Conservation (phyloP, 1,140 invertebrate species). For the Phymastichus coffea region DNA sequence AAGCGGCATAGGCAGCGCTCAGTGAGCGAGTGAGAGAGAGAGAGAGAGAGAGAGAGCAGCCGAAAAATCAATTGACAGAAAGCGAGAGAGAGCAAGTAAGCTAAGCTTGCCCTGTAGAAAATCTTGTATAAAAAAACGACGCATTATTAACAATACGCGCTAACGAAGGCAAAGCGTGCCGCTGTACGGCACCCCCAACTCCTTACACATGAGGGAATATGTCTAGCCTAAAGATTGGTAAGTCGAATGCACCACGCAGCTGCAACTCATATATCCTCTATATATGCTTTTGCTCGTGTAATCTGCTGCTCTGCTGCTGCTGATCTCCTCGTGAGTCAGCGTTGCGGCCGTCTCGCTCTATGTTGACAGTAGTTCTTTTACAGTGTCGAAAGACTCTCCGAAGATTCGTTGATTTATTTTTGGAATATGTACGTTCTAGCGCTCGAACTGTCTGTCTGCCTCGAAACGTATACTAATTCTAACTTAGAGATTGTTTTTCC, state of each 20-base stretch:
- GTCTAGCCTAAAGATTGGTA: constrained; percentile 68
- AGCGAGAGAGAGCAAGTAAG: neutral
- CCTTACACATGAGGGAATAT: constrained; percentile 56
- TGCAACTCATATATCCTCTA: neutral
- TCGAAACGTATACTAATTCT: too few relatives aligned
- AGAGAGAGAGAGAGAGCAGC: too few relatives aligned
- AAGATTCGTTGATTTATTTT: neutral
- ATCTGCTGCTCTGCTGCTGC: neutral
- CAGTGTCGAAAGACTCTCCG: too few relatives aligned
- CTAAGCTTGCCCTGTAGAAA: neutral
- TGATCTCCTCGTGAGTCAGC: constrained; percentile 4
- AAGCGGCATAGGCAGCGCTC: too few relatives aligned
- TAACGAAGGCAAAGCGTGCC: neutral
- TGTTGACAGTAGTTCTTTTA: constrained; percentile 1
- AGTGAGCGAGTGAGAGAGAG: too few relatives aligned
- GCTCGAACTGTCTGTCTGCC: too few relatives aligned
- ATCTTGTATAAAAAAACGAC: constrained; percentile 8
- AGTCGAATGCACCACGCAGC: constrained; percentile 34
- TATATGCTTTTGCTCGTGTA: neutral
- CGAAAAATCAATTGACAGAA: constrained; percentile 14
- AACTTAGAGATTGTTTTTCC: too few relatives aligned
- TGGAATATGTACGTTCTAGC: too few relatives aligned
- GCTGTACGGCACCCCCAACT: neutral
- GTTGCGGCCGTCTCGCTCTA: neutral
- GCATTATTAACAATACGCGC: neutral